Evolutionary conservation across 1,140 invertebrate genomes (phyloP).

Genomic region (Bombus confusus): DNA sequence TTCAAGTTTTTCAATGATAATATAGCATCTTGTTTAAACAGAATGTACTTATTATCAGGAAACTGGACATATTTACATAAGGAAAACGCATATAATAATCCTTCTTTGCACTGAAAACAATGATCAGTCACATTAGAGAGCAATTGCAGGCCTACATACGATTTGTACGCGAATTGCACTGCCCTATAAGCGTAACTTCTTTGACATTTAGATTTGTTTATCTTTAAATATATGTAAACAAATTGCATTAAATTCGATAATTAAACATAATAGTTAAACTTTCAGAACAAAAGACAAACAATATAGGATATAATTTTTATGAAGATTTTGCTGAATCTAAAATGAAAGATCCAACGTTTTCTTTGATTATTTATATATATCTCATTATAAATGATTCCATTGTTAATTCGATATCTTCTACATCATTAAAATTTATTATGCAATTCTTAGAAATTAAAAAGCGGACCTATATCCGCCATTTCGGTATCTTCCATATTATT

Average conservation of each 20-base stretch:
- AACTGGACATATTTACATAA: conserved; percentile 60
- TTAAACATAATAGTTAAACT: conserved; percentile 60
- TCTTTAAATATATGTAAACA: conserved; percentile 41
- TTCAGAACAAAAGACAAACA: neutral
- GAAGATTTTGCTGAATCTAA: conserved; percentile 12
- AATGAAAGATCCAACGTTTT: conserved; percentile 41
- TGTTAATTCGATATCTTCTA: neutral
- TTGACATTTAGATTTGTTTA: conserved; percentile 30
- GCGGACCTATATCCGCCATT: conserved; percentile 76
- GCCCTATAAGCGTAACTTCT: conserved; percentile 26
- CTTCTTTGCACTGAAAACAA: conserved; percentile 36
- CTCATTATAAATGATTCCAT: conserved; percentile 73
- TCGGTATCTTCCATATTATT: conserved; percentile 78
- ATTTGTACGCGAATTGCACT: conserved; percentile 19
- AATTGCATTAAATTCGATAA: conserved; percentile 60
- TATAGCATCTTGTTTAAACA: neutral
- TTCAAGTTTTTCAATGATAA: conserved; percentile 9
- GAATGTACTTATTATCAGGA: conserved; percentile 46
- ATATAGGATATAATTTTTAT: conserved; percentile 24
- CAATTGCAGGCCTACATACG: conserved; percentile 37
- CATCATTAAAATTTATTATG: neutral
- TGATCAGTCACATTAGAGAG: conserved; percentile 24
- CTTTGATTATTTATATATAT: neutral
- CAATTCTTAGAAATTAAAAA: neutral
- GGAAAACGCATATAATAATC: conserved; percentile 33